Conservation (phyloP, 2,113 vertebrate genomes). For the Apeltes quadracus region DNA sequence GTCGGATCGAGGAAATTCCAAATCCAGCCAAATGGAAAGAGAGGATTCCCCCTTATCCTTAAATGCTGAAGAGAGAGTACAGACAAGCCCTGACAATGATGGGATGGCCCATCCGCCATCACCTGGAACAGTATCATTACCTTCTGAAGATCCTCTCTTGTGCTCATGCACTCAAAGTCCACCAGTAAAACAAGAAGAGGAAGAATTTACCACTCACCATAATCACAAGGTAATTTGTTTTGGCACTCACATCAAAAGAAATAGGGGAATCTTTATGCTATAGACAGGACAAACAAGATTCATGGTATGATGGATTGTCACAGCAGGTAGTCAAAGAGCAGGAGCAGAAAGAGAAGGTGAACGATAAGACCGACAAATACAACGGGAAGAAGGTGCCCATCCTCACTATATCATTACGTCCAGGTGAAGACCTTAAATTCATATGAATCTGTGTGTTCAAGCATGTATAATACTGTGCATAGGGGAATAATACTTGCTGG, state of each 20-base stretch:
- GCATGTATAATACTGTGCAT: background rate
- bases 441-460: background rate
- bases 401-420: conserved; percentile 76
- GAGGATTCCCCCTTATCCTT: background rate
- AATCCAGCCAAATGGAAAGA: conserved; percentile 28
- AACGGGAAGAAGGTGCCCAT: conserved; percentile 71
- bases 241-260: background rate
- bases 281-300: background rate
- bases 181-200: conserved; percentile 47
- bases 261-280: background rate
- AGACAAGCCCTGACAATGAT: conserved; percentile 22
- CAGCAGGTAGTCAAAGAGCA: conserved; percentile 38
- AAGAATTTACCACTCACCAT: conserved; percentile 32
- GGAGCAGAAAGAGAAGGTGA: conserved; percentile 53
- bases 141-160: conserved; percentile 20
- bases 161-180: conserved; percentile 25
- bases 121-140: conserved; percentile 11
- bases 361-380: conserved; percentile 48
- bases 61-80: conserved; percentile 23
- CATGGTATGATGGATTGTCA: conserved; percentile 10
- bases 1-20: conserved; percentile 70
- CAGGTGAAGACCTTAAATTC: conserved; percentile 64
- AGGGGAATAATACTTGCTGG: background rate
- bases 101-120: conserved; percentile 6
- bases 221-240: conserved; percentile 62